Percentiles rank a stretch among this genome's conserved stretches.
Evolutionary conservation across 2,113 vertebrate species (phyloP).

Genomic region (Rattus rattus): DNA sequence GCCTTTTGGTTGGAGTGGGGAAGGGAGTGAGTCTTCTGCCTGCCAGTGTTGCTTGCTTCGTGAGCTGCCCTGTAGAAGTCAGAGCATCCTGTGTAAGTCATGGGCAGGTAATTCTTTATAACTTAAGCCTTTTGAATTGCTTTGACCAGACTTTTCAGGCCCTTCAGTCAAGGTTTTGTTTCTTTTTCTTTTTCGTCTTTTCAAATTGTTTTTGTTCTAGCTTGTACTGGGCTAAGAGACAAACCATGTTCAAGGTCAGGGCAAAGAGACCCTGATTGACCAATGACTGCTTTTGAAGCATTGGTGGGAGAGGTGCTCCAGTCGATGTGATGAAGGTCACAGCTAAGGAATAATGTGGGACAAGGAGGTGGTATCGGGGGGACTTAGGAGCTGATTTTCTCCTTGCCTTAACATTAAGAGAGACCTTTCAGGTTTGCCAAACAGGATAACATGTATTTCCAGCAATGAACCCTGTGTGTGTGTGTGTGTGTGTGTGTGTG

Average conservation of each 20-base stretch:
- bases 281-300: neutral
- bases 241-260: neutral
- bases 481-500: neutral
- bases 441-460: neutral
- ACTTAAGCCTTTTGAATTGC: neutral
- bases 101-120: neutral
- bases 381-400: neutral
- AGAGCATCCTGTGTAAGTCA: neutral
- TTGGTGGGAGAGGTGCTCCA: neutral
- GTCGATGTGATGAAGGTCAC: neutral
- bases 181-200: neutral
- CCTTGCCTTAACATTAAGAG: neutral
- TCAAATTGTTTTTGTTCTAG: neutral
- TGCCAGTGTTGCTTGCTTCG: neutral
- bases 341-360: neutral
- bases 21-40: neutral
- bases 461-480: neutral
- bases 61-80: neutral
- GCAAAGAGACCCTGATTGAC: no score
- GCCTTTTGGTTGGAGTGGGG: neutral
- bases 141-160: neutral
- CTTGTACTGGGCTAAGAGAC: neutral
- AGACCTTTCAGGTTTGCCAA: neutral
- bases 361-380: neutral
- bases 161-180: neutral